Base-by-base conservation (phyloP, 2,888 invertebrate species). In the Hanleya hanleyi region DNA sequence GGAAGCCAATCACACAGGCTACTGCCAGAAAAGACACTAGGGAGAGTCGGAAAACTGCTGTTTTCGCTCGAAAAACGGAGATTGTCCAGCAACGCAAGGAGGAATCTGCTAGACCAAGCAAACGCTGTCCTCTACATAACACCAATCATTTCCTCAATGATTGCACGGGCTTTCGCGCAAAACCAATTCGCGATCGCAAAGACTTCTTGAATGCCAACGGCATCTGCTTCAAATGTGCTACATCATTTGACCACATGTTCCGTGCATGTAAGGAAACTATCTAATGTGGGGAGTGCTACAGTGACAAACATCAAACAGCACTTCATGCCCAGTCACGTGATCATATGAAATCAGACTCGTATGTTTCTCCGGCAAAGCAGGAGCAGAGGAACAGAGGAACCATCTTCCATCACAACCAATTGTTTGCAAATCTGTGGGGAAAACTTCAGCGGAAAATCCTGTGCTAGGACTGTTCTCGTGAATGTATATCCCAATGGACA, bases 241-340 rank as follows among this genome's bases (percentile, higher is more conserved):
- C 22, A 15, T 51, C 74, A 37, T 26, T 29, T 9, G 32, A 65
- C 22, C 79, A 0, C 49, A n/a, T n/a, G n/a, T n/a, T n/a, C n/a
- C n/a, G 47, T 18, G 38, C 61, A 29, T 79, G 76, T 65, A 51
- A 57, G 12, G 70, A 41, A 22, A 62, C 47, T 1, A 49, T 77
- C 18, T 65, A 70, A 32, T 77, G 79, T 38, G 26, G 49, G 22
- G 62, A 67, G 22, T 79, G 79, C 57, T 36, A 47, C 4, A 79
- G 72, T 62, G 37, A 36, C 0, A 36, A 37, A 9, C 77, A 79
- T 41, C n/a, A 41, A 4, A 72, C 77, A 29, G 70, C 76, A n/a
- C 38, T 73, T 33, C 70, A 76, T 29, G 57, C 74, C 9, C 61
- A 18, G 26, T 26, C 18, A 47, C 47, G 47, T 47, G n/a, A n/a